These are phyloP conservation scores for Tromatobia lineatoria DNA, from an alignment of 2,888 invertebrate genomes.

Conservation along the genomic window DNA sequence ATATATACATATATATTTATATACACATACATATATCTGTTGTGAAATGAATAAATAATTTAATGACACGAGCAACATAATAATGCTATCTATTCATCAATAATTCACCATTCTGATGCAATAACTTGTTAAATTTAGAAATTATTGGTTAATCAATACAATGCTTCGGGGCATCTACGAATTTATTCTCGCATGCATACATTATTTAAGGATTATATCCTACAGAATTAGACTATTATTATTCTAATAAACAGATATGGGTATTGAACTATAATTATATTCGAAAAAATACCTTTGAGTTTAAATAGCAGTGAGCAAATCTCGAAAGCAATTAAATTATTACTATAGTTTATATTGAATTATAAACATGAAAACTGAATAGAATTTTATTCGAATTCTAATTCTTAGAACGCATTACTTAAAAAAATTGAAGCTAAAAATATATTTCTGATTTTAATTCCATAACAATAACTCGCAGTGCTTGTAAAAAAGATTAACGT, in stretches of 20 bases:
- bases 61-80: not conserved
- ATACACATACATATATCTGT: too few relatives aligned
- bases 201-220: not conserved
- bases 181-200: not conserved
- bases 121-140: constrained; percentile 6
- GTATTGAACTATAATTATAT: not conserved
- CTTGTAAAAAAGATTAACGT: too few relatives aligned
- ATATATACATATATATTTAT: not conserved
- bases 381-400: too few relatives aligned
- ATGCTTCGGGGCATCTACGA: not conserved
- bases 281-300: too few relatives aligned
- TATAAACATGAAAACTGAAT: too few relatives aligned
- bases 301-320: too few relatives aligned
- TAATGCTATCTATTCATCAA: not conserved
- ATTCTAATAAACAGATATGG: not conserved
- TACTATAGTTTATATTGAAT: too few relatives aligned
- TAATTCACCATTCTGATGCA: not conserved
- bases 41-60: not conserved
- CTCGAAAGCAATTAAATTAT: too few relatives aligned
- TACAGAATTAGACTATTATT: not conserved
- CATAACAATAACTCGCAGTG: too few relatives aligned
- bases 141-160: constrained; percentile 9
- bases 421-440: too few relatives aligned
- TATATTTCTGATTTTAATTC: too few relatives aligned
- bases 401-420: too few relatives aligned